phyloP scores from a whole-genome alignment of 30 jellyfish, hydroid and myxozoan genomes.

The Hydractinia symbiolongicarpus region DNA sequence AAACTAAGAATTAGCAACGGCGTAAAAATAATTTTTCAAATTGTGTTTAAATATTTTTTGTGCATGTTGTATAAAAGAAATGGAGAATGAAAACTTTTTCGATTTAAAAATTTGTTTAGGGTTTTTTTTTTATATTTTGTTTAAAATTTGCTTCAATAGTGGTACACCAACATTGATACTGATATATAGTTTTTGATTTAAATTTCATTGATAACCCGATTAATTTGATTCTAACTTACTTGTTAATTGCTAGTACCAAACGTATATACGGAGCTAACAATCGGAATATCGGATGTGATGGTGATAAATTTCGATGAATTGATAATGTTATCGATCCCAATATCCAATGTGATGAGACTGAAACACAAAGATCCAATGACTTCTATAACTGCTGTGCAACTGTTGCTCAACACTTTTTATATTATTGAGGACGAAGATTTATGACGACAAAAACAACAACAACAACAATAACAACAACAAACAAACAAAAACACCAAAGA shows the following conservation, averaged over 20 bases:
- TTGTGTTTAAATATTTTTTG: no score
- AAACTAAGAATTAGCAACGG: constrained; percentile 12
- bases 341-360: constrained; percentile 70
- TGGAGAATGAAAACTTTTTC: no score
- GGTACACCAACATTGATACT: no score
- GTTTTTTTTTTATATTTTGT: no score
- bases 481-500: no score
- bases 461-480: no score
- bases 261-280: constrained; percentile 81
- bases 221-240: constrained; percentile 37
- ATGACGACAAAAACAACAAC: not conserved
- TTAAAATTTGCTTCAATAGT: no score
- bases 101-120: no score
- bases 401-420: not conserved
- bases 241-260: constrained; percentile 68
- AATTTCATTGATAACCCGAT: no score
- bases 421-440: not conserved
- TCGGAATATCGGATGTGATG: constrained; percentile 94
- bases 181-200: no score
- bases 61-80: no score
- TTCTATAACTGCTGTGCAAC: not conserved
- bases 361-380: not conserved
- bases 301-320: constrained; percentile 91
- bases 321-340: constrained; percentile 74
- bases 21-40: no score